A percentile compares a stretch with the other conserved stretches of the same genome.
Conservation (phyloP, 2,113 vertebrate genomes). For the Microtus pennsylvanicus region DNA sequence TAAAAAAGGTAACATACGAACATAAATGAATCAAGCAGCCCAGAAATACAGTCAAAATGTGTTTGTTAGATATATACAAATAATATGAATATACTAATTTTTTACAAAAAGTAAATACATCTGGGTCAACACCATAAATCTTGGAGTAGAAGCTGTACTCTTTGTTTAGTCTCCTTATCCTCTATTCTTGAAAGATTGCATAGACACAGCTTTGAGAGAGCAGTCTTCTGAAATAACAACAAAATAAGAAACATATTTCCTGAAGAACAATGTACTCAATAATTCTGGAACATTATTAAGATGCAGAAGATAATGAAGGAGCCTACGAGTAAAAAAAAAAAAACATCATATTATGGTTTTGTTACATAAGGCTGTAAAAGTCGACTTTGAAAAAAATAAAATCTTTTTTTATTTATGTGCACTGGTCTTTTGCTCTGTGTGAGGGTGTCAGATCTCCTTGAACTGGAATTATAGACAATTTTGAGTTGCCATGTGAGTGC, state of each 20-base stretch:
- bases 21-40: slow-evolving; percentile 87
- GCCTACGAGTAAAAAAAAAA: slow-evolving; percentile 88
- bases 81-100: slow-evolving; percentile 80
- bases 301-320: slow-evolving; percentile 93
- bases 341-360: slow-evolving; percentile 74
- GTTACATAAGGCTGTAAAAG: not conserved
- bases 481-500: too few species aligned
- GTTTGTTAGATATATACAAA: slow-evolving; percentile 94
- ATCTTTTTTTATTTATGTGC: too few species aligned
- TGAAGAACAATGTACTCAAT: slow-evolving; percentile 94
- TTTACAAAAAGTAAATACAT: slow-evolving; percentile 86
- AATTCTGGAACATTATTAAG: slow-evolving; percentile 93
- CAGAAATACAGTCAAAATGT: slow-evolving; percentile 90
- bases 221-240: slow-evolving; percentile 94
- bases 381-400: not conserved
- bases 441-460: too few species aligned
- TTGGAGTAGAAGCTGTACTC: slow-evolving; percentile 87
- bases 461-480: too few species aligned
- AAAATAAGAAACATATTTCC: slow-evolving; percentile 94
- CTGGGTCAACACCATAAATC: slow-evolving; percentile 89
- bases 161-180: slow-evolving; percentile 90
- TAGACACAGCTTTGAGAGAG: slow-evolving; percentile 96
- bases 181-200: slow-evolving; percentile 95
- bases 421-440: too few species aligned
- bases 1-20: slow-evolving; percentile 76